Evolutionary conservation across 2,888 invertebrate species (phyloP).

Genomic region (Blastobasis adustella): DNA sequence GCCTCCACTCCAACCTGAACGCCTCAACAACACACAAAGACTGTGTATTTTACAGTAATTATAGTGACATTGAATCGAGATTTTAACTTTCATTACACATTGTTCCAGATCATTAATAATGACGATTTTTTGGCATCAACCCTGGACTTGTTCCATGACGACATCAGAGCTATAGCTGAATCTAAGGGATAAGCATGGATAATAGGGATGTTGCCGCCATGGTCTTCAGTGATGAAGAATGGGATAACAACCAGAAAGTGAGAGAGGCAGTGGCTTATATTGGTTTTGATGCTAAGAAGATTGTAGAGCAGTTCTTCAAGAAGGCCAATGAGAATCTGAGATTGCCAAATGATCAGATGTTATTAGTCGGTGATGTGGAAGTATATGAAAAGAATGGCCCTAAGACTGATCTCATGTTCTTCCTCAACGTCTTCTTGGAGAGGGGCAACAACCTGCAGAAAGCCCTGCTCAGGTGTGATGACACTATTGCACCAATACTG

Average conservation of each 20-base stretch:
- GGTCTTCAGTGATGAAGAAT: background rate
- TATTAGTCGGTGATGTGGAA: background rate
- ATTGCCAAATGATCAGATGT: background rate
- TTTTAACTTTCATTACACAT: too few relatives aligned
- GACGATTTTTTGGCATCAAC: too few relatives aligned
- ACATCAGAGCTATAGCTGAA: too few relatives aligned
- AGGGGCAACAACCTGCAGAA: background rate
- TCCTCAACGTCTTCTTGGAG: background rate
- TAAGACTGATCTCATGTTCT: background rate
- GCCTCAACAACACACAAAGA: too few relatives aligned
- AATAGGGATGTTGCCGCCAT: too few relatives aligned
- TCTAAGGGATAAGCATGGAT: too few relatives aligned
- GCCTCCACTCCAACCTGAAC: too few relatives aligned
- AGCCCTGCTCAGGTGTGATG: background rate
- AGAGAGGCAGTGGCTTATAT: background rate
- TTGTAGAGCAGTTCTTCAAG: background rate
- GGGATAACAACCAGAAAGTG: background rate
- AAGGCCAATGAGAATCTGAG: background rate
- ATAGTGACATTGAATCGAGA: too few relatives aligned
- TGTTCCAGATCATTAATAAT: too few relatives aligned
- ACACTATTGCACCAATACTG: background rate
- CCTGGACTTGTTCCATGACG: too few relatives aligned
- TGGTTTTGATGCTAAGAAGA: background rate
- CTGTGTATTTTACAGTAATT: too few relatives aligned
- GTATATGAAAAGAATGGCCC: background rate